Evolutionary conservation across 2,113 vertebrate genomes (phyloP).

Genomic region (Panthera leo): DNA sequence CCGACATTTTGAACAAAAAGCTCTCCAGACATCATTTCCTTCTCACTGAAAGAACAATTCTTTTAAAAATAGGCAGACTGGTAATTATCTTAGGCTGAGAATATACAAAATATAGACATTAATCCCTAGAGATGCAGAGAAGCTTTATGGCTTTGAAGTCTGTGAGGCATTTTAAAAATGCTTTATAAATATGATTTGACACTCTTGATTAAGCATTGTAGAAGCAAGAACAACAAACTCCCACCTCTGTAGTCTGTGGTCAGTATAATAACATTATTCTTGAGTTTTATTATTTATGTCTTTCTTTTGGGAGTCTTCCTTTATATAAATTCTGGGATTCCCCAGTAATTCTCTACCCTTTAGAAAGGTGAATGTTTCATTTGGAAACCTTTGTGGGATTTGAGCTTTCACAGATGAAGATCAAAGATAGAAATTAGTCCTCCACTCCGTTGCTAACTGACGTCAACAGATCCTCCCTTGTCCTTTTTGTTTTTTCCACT

Average conservation of each 20-base stretch:
- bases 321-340: neutral
- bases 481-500: neutral
- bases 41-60: slow-evolving; percentile 66
- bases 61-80: slow-evolving; percentile 77
- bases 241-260: neutral
- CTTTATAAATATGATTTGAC: slow-evolving; percentile 21
- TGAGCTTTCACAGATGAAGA: slow-evolving; percentile 42
- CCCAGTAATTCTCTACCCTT: neutral
- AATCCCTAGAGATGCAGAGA: slow-evolving; percentile 81
- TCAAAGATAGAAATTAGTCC: slow-evolving; percentile 49
- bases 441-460: neutral
- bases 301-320: slow-evolving; percentile 15
- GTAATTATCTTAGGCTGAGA: slow-evolving; percentile 64
- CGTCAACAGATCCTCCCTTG: slow-evolving; percentile 7
- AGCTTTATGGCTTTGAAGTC: slow-evolving; percentile 68
- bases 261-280: slow-evolving; percentile 30
- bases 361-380: slow-evolving; percentile 29
- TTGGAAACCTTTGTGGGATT: slow-evolving; percentile 42
- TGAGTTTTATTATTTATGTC: slow-evolving; percentile 12
- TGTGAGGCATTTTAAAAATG: neutral
- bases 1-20: slow-evolving; percentile 80
- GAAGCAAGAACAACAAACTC: neutral
- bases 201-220: slow-evolving; percentile 31
- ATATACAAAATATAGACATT: slow-evolving; percentile 53
- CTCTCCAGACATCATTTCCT: slow-evolving; percentile 77